Conservation (phyloP, 2,888 invertebrate species). For the Lypha dubia region DNA sequence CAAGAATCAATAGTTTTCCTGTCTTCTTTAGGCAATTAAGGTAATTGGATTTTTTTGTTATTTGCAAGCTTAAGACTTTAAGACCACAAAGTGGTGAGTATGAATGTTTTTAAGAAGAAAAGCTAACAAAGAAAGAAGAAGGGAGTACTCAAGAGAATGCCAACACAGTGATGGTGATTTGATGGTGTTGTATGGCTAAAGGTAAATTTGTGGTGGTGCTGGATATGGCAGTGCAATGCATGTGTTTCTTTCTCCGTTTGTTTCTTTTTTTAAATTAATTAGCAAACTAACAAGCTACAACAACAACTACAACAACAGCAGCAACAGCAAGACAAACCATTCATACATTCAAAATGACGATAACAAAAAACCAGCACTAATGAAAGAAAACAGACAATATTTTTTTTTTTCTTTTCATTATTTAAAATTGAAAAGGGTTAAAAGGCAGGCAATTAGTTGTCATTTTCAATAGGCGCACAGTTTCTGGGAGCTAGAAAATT, state of each 20-base stretch:
- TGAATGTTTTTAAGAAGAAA: constrained; percentile 2
- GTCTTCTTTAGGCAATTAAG: constrained; percentile 53
- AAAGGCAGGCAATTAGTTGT: constrained; percentile 73
- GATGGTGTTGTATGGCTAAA: constrained; percentile 27
- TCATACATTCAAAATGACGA: too few relatives aligned
- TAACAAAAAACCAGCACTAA: constrained; percentile 46
- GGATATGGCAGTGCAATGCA: neutral
- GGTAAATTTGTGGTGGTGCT: constrained; percentile 9
- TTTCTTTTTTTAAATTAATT: constrained; percentile 66
- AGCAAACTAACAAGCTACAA: constrained; percentile 67
- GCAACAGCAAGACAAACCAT: constrained; percentile 60
- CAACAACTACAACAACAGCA: constrained; percentile 59
- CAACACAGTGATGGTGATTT: neutral
- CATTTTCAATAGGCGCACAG: constrained; percentile 74
- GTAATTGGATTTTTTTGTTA: constrained; percentile 52
- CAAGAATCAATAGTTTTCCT: constrained; percentile 32
- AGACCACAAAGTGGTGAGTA: constrained; percentile 33
- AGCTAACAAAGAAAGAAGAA: constrained; percentile 9
- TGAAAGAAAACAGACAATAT: constrained; percentile 54
- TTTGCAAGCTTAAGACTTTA: constrained; percentile 25
- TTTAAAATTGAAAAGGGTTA: constrained; percentile 67
- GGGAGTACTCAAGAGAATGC: neutral
- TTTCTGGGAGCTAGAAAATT: constrained; percentile 61
- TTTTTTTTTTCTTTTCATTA: constrained; percentile 20
- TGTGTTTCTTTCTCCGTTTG: constrained; percentile 3